Percentiles rank a stretch among this genome's conserved stretches.
Evolutionary conservation across 2,113 vertebrate species (phyloP).

Genomic region (Alligator sinensis): DNA sequence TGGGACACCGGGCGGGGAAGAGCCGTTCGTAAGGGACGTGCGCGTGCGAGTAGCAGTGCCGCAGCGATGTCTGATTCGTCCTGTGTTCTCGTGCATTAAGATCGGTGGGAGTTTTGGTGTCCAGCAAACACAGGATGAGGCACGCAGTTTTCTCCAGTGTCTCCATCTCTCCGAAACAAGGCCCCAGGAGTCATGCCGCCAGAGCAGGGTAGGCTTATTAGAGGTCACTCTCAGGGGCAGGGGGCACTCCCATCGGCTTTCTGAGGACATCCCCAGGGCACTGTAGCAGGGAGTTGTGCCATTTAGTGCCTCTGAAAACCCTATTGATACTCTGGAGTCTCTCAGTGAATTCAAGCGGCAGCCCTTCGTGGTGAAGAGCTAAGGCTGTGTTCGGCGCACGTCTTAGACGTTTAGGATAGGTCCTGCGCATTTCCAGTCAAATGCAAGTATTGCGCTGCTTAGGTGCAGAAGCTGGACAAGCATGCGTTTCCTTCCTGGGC

Average conservation of each 20-base stretch:
- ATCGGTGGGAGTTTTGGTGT: neutral
- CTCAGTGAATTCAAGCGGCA: neutral
- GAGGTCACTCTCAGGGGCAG: neutral
- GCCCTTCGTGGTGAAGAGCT: neutral
- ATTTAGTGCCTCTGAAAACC: neutral
- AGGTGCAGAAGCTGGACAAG: neutral
- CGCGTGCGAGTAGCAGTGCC: neutral
- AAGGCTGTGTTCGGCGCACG: neutral
- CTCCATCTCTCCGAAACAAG: neutral
- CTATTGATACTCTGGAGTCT: neutral
- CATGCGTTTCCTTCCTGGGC: neutral
- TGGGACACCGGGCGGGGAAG: rapidly evolving
- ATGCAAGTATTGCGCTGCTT: neutral
- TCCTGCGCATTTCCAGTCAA: neutral
- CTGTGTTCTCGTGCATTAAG: neutral
- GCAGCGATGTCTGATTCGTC: neutral
- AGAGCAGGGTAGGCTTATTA: neutral
- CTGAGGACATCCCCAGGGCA: neutral
- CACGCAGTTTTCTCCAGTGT: neutral
- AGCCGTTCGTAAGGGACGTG: neutral
- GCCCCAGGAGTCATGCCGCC: neutral
- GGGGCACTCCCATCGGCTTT: neutral
- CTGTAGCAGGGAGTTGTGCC: neutral
- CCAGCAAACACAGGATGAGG: neutral
- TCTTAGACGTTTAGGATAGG: neutral